These are phyloP conservation scores for Cheilosia pagana DNA, from an alignment of 2,888 invertebrate species.

Conservation along the genomic window DNA sequence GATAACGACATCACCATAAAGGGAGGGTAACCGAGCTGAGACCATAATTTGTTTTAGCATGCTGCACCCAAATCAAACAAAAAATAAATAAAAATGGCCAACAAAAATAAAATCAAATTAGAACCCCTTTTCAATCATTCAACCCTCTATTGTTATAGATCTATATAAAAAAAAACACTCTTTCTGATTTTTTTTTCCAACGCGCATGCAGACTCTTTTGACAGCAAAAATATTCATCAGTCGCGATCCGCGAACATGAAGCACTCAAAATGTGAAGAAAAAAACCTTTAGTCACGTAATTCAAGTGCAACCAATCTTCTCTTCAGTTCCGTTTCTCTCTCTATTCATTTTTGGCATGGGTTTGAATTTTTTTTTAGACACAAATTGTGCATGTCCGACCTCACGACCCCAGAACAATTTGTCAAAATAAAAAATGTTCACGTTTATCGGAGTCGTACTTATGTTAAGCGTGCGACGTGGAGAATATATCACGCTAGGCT, in stretches of 20 bases:
- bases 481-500: slow-evolving; percentile 15
- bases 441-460: slow-evolving; percentile 11
- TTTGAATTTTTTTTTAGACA: slow-evolving; percentile 10
- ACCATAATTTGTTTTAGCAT: slow-evolving; percentile 20
- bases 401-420: slow-evolving; percentile 37
- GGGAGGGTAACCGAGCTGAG: not conserved
- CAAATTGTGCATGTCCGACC: slow-evolving; percentile 47
- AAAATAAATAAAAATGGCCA: not conserved
- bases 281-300: slow-evolving; percentile 31
- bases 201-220: slow-evolving; percentile 38
- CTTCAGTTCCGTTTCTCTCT: slow-evolving; percentile 30
- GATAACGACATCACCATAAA: not conserved
- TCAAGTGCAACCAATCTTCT: slow-evolving; percentile 65
- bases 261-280: slow-evolving; percentile 12
- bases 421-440: slow-evolving; percentile 38
- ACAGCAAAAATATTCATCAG: slow-evolving; percentile 36
- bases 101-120: slow-evolving; percentile 19
- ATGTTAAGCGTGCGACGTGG: slow-evolving; percentile 12
- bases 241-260: slow-evolving; percentile 14
- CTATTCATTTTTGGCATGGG: not conserved
- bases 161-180: not conserved
- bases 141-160: slow-evolving; percentile 30
- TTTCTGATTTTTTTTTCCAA: slow-evolving; percentile 37
- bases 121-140: slow-evolving; percentile 29
- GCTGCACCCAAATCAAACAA: slow-evolving; percentile 3